Evolutionary conservation across 2,888 invertebrate genomes (phyloP), one percentile per base, ranked within the genome.

Genomic region (Drosophila emarginata): DNA sequence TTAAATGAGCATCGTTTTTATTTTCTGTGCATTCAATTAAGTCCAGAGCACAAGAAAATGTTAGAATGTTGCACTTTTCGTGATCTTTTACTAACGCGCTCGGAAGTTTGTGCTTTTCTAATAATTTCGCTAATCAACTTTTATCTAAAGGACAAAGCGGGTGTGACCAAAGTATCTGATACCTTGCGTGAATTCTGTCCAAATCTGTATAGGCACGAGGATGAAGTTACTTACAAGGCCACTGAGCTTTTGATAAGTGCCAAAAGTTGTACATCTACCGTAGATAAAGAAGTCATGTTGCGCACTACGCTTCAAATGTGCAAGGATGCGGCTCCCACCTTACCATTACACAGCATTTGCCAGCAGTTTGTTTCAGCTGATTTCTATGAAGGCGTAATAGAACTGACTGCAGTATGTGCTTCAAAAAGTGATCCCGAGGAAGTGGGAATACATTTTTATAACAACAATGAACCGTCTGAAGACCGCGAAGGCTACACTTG

Each of bases 161-260:
- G 97, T 1, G 97, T 98, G 1, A 97, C 97, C 90, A 95, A 97
- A 0, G 97, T 99, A 72, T 98, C 97, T 69, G 93, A 94, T 23
- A 96, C 96, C 89, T 92, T 99, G 62, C 93, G 98, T 54, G 96
- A 97, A 84, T 94, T 97, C 1, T 99, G 99, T 89, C 99, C 99
- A 0, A 96, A 96, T 79, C 93, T 99, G 26, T 99, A 98, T 91
- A 95, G 96, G 74, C 95, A 95, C 84, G 99, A 99, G 93, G 99
- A 99, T 92, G 99, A 98, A 3, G 96, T 97, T 11, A 97, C 97
- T 84, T 97, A 98, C 2, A 98, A 98, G 93, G 97, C 97, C 91
- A 97, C 97, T 80, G 98, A 98, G 92, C 94, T 98, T 84, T 93
- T 98, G 61, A 94, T 97, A 91, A 94, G 94, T 80, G 96, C 97